phyloP scores from a whole-genome alignment of 2,888 invertebrate genomes.

The Conops quadrifasciatus region DNA sequence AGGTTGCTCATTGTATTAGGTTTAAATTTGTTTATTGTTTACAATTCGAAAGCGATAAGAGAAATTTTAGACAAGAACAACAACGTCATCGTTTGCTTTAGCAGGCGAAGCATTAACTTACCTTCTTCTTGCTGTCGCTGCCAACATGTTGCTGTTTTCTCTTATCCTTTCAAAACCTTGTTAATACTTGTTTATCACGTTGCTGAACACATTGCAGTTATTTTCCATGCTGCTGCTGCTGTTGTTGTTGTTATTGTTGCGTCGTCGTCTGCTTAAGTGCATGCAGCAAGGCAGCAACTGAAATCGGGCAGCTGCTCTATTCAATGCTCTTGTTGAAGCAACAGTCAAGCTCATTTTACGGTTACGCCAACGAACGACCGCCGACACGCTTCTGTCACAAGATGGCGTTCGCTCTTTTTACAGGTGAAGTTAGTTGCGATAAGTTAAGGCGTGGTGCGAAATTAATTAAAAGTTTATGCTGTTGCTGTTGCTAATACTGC shows the following conservation, averaged over 20 bases:
- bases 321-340: constrained; percentile 12
- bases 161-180: constrained; percentile 32
- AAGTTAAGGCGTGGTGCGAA: constrained; percentile 49
- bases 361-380: not conserved
- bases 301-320: constrained; percentile 23
- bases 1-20: too few species aligned
- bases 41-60: constrained; percentile 13
- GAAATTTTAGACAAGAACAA: too few species aligned
- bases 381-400: not conserved
- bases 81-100: constrained; percentile 33
- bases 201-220: constrained; percentile 5
- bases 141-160: not conserved
- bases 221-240: not conserved
- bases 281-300: constrained; percentile 1
- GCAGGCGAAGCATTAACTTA: constrained; percentile 23
- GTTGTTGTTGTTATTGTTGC: constrained; percentile 11
- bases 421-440: constrained; percentile 47
- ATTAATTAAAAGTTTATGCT: constrained; percentile 49
- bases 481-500: not conserved
- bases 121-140: not conserved
- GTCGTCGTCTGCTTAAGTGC: constrained; percentile 5
- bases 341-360: constrained; percentile 22
- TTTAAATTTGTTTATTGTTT: not conserved
- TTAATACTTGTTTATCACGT: constrained; percentile 37
- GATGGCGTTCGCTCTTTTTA: constrained; percentile 37